Base-by-base conservation (phyloP, 2,797 vertebrate genomes). In the Fistularia tabacaria region DNA sequence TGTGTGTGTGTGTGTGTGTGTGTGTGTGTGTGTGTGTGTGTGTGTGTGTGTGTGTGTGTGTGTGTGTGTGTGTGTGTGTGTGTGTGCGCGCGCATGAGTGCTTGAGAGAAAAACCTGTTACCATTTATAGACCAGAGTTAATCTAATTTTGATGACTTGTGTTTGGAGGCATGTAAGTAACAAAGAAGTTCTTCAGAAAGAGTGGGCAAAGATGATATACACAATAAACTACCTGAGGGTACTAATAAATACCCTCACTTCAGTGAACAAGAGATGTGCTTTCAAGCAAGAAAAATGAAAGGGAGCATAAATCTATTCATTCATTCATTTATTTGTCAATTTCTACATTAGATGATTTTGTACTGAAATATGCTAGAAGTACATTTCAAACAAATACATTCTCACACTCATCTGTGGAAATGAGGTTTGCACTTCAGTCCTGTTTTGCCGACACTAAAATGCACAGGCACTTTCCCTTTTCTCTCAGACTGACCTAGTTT, bases 401-500 rank as follows among this genome's bases (percentile, higher is more conserved):
- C 43, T 12, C 9, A 12, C 14, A 12, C 9, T 13, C 43, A 45
- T 12, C 6, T 45, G 7, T 4, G 45, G 45, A n/a, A 60, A 71
- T 41, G 12, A 25, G 25, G 25, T 25, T 25, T 25, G 25, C 25
- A 25, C 49, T 73, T 45, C 66, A 59, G 72, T 78, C 71, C 62
- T 63, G 72, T 60, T 66, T 71, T 50, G 57, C 62, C 66, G 64
- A 72, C 46, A 73, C 64, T 68, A 60, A 65, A 61, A 73, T 72
- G 57, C 60, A 51, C 53, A 65, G 52, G 67, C 64, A 60, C 61
- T 66, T 77, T 64, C 9, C 46, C 44, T 11, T 4, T 52, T 38
- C 37, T 71, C 64, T 67, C 54, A 54, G 58, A 57, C 68, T 75
- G 88, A 90, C 89, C 90, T 91, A 89, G 76, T 86, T 91, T 85